phyloP scores from a whole-genome alignment of 2,113 vertebrate species.

The Saguinus imperator region DNA sequence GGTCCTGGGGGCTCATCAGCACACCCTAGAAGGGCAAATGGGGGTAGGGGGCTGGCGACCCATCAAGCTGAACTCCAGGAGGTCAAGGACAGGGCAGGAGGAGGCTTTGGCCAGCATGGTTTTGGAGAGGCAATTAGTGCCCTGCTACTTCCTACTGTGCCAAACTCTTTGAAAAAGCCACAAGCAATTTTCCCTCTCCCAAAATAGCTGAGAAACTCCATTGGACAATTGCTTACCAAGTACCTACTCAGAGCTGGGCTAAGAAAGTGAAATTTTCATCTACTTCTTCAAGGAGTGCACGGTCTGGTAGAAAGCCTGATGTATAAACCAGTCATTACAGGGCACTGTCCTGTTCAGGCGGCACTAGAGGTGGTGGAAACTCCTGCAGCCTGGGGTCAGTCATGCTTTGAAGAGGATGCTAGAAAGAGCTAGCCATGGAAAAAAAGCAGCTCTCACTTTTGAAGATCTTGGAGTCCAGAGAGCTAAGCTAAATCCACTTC shows the following conservation, averaged over 20 bases:
- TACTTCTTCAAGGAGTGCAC: background rate
- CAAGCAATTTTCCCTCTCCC: too few species aligned
- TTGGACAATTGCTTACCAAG: rapidly evolving
- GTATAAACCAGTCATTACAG: rapidly evolving
- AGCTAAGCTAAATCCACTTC: background rate
- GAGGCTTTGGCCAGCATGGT: background rate
- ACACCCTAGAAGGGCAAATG: background rate
- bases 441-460: background rate
- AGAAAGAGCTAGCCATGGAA: too few species aligned
- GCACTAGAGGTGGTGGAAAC: background rate
- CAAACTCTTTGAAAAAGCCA: background rate
- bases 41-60: background rate
- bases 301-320: background rate
- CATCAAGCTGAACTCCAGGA: background rate
- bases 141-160: rapidly evolving
- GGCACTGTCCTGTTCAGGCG: rapidly evolving
- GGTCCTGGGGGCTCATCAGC: background rate
- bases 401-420: background rate
- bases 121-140: background rate
- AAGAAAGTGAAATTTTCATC: background rate
- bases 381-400: rapidly evolving
- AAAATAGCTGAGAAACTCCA: rapidly evolving
- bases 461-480: background rate
- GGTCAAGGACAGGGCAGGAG: background rate
- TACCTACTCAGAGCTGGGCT: background rate